Evolutionary conservation across 1,140 invertebrate species (phyloP), one percentile per base, ranked within the genome.

Genomic region (Odontomachus brunneus): DNA sequence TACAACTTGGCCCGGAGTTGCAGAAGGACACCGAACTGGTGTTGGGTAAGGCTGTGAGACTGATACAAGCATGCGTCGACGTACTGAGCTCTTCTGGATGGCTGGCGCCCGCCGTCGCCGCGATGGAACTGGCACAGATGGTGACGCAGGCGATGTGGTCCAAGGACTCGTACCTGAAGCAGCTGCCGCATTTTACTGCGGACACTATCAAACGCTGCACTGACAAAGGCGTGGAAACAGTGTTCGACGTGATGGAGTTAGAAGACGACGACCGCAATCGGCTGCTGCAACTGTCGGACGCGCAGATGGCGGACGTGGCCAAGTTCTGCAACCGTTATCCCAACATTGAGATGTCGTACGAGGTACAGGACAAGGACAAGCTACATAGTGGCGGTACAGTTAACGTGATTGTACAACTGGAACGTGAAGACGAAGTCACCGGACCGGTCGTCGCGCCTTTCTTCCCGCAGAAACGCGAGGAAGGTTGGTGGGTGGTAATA

Each of bases 401-500:
- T 0, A 97, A 98, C 94, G 97, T 99, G 7, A 95, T 96, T n/a
- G 98, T 99, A 2, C 96, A 97, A 62, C 93, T 99, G 72, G 99
- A 99, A 93, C 95, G 99, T 83, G 99, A 99, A 92, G 99, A 99
- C 94, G 99, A 99, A 93, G 96, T 99, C n/a, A 97, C 97, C 1
- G 98, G 98, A 0, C 98, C 98, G 0, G 99, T 99, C 5, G 98
- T 99, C 81, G 99, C 99, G 19, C 99, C 99, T 0, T 98, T 99
- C 94, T 99, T 99, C 95, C 99, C 99, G 57, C 94, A 98, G 96
- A 99, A 99, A 96, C 96, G 99, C 63, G 99, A 99, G 94, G 99
- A 99, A 95, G 98, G 99, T 53, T 99, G 99, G 99, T 99, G 99
- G 99, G 97, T 99, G 5, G 99, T 99, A 19, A 98, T 99, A 90